phyloP scores from a whole-genome alignment of 2,888 invertebrate species.

The Thecocarcelia acutangulata region DNA sequence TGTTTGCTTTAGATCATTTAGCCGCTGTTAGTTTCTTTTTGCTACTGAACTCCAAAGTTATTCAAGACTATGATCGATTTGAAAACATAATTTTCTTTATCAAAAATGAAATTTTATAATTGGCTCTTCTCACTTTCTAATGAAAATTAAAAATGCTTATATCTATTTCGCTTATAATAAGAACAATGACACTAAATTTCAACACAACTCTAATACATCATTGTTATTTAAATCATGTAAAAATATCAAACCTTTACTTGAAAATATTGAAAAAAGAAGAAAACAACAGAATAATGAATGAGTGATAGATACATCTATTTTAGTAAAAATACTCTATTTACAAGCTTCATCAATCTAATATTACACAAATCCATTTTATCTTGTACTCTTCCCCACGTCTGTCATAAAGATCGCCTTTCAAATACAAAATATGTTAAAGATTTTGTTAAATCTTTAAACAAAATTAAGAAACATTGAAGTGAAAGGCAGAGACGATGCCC shows the following conservation, averaged over 20 bases:
- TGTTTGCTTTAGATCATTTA: no score
- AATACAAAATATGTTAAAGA: constrained; percentile 44
- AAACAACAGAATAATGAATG: neutral
- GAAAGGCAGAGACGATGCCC: constrained; percentile 30
- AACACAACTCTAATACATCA: constrained; percentile 58
- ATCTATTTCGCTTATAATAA: no score
- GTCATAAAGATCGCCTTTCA: constrained; percentile 49
- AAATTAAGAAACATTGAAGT: constrained; percentile 15
- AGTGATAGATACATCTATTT: constrained; percentile 44
- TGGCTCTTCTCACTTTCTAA: no score
- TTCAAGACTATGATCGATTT: no score
- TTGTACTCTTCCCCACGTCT: constrained; percentile 13
- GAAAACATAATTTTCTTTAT: no score
- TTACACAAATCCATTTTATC: constrained; percentile 49
- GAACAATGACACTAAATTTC: constrained; percentile 56
- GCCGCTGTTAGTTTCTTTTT: no score
- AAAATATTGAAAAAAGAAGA: constrained; percentile 1
- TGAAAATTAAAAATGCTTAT: no score
- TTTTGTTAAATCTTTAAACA: constrained; percentile 32
- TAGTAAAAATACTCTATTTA: constrained; percentile 59
- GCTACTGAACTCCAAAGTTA: no score
- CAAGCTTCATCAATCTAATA: constrained; percentile 66
- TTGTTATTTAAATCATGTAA: constrained; percentile 31
- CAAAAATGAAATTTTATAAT: no score
- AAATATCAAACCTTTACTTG: constrained; percentile 45